These are phyloP conservation scores for Physella acuta DNA, from an alignment of 1,140 invertebrate species.

Conservation along the genomic window DNA sequence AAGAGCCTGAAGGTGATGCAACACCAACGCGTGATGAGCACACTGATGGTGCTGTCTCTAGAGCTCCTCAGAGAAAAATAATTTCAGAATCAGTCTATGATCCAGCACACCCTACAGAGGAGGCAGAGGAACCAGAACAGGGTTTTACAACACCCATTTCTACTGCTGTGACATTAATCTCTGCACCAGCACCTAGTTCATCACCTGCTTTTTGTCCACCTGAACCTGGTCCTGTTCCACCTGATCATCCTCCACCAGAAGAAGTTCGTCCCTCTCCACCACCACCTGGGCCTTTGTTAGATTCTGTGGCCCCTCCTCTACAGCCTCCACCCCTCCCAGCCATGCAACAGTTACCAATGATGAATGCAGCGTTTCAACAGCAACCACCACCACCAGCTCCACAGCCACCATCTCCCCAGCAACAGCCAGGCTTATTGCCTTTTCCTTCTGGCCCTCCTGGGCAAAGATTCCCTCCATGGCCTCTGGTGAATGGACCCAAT, in stretches of 20 bases:
- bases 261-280: constrained; percentile 15
- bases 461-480: constrained; percentile 20
- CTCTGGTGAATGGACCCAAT: constrained; percentile 8
- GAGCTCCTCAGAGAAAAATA: neutral
- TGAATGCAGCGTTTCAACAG: neutral
- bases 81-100: constrained; percentile 21
- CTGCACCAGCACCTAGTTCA: neutral
- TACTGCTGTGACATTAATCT: neutral
- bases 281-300: neutral
- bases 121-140: constrained; percentile 12
- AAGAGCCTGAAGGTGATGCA: constrained; percentile 22
- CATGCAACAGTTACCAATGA: neutral
- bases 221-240: constrained; percentile 18
- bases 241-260: constrained; percentile 21
- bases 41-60: neutral
- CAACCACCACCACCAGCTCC: neutral
- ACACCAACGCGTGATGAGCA: constrained; percentile 25
- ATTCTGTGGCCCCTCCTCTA: constrained; percentile 3
- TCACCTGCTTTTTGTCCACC: neutral
- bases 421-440: neutral
- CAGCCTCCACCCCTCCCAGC: neutral
- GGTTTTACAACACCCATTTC: neutral
- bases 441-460: neutral
- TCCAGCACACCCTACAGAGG: constrained; percentile 26
- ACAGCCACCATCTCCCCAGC: constrained; percentile 15